phyloP scores from a whole-genome alignment of 2,113 vertebrate species.

The Triplophysa siluroides region DNA sequence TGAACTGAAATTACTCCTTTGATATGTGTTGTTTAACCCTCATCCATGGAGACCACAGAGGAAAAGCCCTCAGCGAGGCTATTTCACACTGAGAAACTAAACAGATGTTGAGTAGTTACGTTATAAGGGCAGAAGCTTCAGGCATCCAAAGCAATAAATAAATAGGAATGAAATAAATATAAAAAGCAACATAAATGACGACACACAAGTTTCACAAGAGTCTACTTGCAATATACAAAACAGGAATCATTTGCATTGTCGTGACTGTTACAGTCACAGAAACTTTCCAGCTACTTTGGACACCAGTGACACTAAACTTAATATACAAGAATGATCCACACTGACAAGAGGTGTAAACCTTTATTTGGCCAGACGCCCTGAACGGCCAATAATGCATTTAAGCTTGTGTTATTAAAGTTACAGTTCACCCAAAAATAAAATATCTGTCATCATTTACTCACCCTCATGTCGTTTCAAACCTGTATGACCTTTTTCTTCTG shows the following conservation, averaged over 20 bases:
- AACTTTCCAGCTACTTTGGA: not conserved
- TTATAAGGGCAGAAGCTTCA: too few species aligned
- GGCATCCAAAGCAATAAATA: too few species aligned
- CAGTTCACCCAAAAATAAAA: too few species aligned
- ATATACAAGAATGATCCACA: slow-evolving; percentile 5
- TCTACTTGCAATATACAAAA: too few species aligned
- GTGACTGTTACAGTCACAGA: not conserved
- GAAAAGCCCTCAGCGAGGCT: not conserved
- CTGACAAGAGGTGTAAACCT: not conserved
- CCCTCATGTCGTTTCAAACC: too few species aligned
- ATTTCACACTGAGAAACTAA: not conserved
- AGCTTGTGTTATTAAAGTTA: not conserved
- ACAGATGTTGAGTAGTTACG: not conserved
- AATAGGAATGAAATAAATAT: too few species aligned
- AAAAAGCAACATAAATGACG: too few species aligned
- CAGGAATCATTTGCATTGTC: too few species aligned
- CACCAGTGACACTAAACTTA: not conserved
- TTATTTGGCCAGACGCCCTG: not conserved
- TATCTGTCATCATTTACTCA: too few species aligned
- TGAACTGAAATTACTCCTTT: not conserved
- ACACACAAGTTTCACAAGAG: too few species aligned
- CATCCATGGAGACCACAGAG: not conserved
- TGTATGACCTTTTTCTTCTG: too few species aligned
- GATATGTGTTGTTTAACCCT: not conserved
- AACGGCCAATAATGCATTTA: slow-evolving; percentile 10